Base-by-base conservation (phyloP, 2,113 vertebrate species). In the Struthio camelus region DNA sequence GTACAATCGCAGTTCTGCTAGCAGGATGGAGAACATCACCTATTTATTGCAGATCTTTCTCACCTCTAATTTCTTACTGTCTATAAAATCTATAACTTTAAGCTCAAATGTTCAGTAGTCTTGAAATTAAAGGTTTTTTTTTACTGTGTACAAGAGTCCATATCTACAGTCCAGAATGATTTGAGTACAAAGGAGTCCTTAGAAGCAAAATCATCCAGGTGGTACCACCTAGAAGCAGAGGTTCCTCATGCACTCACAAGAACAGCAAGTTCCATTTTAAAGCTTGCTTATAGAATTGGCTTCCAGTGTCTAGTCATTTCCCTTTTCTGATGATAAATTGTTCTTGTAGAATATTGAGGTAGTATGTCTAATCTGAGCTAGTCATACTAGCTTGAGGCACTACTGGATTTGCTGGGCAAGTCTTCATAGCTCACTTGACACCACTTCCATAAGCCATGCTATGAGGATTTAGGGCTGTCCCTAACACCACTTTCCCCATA, bases 401-500 rank as follows among this genome's bases (percentile, higher is more conserved):
- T 53, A 44, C 70, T 70, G 25, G 28, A 32, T 9, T 67, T 48
- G 5, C 34, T 66, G 73, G 56, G 27, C 32, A 64, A 78, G 30
- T 62, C 34, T 24, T 27, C 65, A 32, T 22, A 64, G 42, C 66
- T 70, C 69, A 62, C 51, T 67, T 54, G 42, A 19, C 62, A 51
- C 8, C 51, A 54, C 11, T 66, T 56, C 40, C 9, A 0, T 40
- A n/a, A 78, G 2, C 17, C 11, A 1, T 6, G 2, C 9, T 27
- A 6, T 14, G 7, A 24, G 8, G 18, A 18, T n/a, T 84, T 34
- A 56, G 23, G 44, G 50, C 23, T 91, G 51, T 85, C 6, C 28
- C 65, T 13, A 46, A 76, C 46, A 75, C 15, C 14, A 22, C 58
- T 79, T 84, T 86, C 25, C 58, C 40, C 50, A 25, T 8, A 19